A percentile compares a stretch with the other conserved stretches of the same genome.
Evolutionary conservation across 2,113 vertebrate species (phyloP).

Genomic region (Catharus bicknelli): DNA sequence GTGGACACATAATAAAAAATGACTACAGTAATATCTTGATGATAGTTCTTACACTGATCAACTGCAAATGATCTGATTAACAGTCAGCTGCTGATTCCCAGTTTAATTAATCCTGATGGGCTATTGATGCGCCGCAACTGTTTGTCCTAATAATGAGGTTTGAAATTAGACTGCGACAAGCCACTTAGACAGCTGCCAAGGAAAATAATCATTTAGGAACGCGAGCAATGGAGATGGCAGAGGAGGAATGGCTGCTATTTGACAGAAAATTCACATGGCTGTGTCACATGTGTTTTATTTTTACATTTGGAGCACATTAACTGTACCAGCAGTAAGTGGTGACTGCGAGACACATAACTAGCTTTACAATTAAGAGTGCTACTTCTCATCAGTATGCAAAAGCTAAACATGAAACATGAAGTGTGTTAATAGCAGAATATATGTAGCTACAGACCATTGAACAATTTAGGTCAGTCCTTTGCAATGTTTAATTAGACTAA

Average conservation of each 20-base stretch:
- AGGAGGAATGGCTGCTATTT: slow-evolving; percentile 74
- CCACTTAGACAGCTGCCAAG: slow-evolving; percentile 88
- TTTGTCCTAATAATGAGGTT: slow-evolving; percentile 96
- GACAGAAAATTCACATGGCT: slow-evolving; percentile 74
- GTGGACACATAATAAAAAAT: slow-evolving; percentile 45
- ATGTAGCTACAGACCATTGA: slow-evolving; percentile 77
- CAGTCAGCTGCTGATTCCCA: slow-evolving; percentile 90
- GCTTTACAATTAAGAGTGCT: slow-evolving; percentile 74
- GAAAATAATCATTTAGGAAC: slow-evolving; percentile 78
- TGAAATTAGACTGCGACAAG: slow-evolving; percentile 89
- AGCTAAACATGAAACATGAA: slow-evolving; percentile 75
- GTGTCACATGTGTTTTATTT: slow-evolving; percentile 75
- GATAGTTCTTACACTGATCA: slow-evolving; percentile 80
- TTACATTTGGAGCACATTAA: slow-evolving; percentile 69
- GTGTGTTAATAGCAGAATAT: slow-evolving; percentile 74
- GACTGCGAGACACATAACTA: slow-evolving; percentile 60
- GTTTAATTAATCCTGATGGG: slow-evolving; percentile 98
- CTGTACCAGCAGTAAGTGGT: slow-evolving; percentile 73
- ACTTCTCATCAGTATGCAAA: slow-evolving; percentile 72
- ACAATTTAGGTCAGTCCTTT: slow-evolving; percentile 85
- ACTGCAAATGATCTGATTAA: slow-evolving; percentile 87
- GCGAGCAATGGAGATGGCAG: slow-evolving; percentile 67
- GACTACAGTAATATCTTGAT: slow-evolving; percentile 65
- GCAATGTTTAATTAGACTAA: slow-evolving; percentile 84
- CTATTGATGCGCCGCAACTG: slow-evolving; percentile 93